phyloP scores from a whole-genome alignment of 2,888 invertebrate species.

The Rapana venosa region DNA sequence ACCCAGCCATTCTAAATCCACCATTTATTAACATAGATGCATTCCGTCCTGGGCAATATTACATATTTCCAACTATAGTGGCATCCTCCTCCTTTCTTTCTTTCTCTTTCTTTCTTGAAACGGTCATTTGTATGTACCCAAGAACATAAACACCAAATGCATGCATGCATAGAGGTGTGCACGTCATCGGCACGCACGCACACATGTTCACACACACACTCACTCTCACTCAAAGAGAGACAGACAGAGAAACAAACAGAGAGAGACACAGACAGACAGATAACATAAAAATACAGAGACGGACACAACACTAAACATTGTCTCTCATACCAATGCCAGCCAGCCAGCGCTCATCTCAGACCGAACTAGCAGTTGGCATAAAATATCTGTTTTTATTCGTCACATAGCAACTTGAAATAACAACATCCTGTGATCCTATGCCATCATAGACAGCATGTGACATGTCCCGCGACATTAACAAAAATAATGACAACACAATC shows the following conservation, averaged over 20 bases:
- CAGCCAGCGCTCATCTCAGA: background rate
- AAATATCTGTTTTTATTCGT: constrained; percentile 33
- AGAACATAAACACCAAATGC: background rate
- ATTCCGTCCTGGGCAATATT: too few species aligned
- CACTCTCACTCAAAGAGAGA: background rate
- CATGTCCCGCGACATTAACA: background rate
- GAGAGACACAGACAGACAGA: background rate
- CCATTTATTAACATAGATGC: too few species aligned
- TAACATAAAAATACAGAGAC: background rate
- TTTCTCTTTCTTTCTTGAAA: background rate
- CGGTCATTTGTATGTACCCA: background rate
- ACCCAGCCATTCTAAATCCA: too few species aligned
- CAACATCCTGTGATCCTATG: background rate
- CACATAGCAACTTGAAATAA: constrained; percentile 32
- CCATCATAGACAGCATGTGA: background rate
- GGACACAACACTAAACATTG: background rate
- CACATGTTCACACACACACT: too few species aligned
- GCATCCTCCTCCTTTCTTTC: background rate
- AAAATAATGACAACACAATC: background rate
- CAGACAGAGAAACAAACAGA: background rate
- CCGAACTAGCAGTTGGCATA: background rate
- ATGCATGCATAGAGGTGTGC: too few species aligned
- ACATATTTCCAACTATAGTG: background rate
- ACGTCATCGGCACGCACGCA: too few species aligned
- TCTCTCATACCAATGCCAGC: background rate